Evolutionary conservation across 2,888 invertebrate species (phyloP).

Genomic region (Entomobrya multifasciata): DNA sequence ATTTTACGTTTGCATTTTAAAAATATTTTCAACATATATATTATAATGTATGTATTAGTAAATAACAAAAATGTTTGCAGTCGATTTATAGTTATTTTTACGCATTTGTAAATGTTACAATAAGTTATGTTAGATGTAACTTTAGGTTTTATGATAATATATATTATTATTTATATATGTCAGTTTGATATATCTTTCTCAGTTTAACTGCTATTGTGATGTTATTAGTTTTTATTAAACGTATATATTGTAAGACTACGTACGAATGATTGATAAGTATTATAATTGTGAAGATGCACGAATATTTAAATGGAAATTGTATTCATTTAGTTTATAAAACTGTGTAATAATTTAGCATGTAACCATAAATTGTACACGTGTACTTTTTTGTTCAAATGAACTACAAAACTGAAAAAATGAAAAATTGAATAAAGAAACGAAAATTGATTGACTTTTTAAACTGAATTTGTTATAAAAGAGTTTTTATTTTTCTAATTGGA

Average conservation of each 20-base stretch:
- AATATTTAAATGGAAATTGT: background rate
- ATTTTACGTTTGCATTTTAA: too few species aligned
- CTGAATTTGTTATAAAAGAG: too few species aligned
- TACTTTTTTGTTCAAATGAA: constrained; percentile 31
- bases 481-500: too few species aligned
- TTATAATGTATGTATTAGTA: too few species aligned
- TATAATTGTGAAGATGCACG: background rate
- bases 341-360: background rate
- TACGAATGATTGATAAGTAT: background rate
- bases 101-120: constrained; percentile 12
- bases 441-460: too few species aligned
- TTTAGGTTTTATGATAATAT: background rate
- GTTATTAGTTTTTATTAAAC: constrained; percentile 9
- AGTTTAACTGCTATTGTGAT: constrained; percentile 6
- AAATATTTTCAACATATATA: too few species aligned
- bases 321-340: background rate
- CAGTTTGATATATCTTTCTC: background rate
- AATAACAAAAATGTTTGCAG: background rate
- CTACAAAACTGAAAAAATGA: constrained; percentile 20
- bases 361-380: constrained; percentile 41
- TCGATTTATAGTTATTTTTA: constrained; percentile 13
- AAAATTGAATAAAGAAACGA: background rate
- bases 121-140: background rate
- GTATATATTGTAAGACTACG: background rate
- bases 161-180: constrained; percentile 1